Evolutionary conservation across 2,113 vertebrate genomes (phyloP).

Genomic region (Periophthalmodon schlosseri): DNA sequence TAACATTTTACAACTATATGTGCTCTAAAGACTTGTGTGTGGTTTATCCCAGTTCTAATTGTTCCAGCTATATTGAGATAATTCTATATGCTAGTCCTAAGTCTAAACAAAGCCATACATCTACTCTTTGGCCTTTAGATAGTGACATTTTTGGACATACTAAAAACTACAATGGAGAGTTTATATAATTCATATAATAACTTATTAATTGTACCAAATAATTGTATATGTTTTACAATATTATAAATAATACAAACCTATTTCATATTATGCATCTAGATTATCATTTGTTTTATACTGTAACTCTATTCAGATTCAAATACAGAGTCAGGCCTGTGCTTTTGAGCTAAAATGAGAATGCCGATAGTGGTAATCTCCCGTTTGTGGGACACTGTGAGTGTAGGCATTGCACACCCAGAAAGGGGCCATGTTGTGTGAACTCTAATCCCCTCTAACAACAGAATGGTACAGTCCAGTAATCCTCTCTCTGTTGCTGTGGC

Average conservation of each 20-base stretch:
- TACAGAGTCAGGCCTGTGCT: conserved; percentile 40
- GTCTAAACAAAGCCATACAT: conserved; percentile 64
- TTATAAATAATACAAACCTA: neutral
- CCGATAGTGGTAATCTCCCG: conserved; percentile 76
- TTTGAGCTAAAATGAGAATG: conserved; percentile 68
- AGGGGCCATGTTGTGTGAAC: conserved; percentile 80
- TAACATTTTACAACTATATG: too few relatives aligned
- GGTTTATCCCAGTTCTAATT: neutral
- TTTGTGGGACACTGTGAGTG: conserved; percentile 65
- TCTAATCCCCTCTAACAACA: conserved; percentile 83
- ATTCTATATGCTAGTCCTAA: conserved; percentile 67
- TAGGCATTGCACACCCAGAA: conserved; percentile 64
- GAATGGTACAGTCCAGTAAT: conserved; percentile 90
- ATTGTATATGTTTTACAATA: neutral
- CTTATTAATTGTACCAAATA: neutral
- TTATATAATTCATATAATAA: too few relatives aligned
- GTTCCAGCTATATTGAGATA: conserved; percentile 67
- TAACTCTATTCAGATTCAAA: conserved; percentile 21
- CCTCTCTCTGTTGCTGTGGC: conserved; percentile 87
- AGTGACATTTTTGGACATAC: too few relatives aligned
- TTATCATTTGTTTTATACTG: neutral
- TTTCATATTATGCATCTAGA: neutral
- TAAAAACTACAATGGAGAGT: too few relatives aligned
- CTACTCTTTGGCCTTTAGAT: conserved; percentile 36
- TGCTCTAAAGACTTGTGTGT: too few relatives aligned